Conservation (phyloP, 2,113 vertebrate genomes). For the Oncorhynchus masou region DNA sequence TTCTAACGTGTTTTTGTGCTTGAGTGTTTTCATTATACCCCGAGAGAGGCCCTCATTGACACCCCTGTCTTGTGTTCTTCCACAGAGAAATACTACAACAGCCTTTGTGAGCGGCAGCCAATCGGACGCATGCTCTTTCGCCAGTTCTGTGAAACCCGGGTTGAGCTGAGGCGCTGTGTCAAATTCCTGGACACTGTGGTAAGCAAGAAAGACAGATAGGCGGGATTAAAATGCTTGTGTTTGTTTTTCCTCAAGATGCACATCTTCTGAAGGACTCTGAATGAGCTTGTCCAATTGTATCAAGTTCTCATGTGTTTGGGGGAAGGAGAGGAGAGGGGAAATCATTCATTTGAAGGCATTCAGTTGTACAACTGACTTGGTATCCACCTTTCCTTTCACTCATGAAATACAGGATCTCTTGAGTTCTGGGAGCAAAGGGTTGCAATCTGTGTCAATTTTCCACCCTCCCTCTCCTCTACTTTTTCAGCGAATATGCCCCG, state of each 20-base stretch:
- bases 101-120: constrained; percentile 91
- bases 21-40: neutral
- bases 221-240: neutral
- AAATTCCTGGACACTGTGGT: constrained; percentile 90
- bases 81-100: constrained; percentile 91
- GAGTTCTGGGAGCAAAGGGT: neutral
- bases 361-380: no score
- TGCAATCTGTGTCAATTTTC: neutral
- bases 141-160: constrained; percentile 91
- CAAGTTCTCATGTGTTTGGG: neutral
- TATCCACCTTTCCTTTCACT: neutral
- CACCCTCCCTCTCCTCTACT: neutral
- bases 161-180: constrained; percentile 84
- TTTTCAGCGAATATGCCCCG: neutral
- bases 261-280: neutral
- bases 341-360: no score
- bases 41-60: neutral
- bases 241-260: neutral
- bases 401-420: constrained; percentile 1
- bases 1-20: neutral
- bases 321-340: neutral
- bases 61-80: neutral
- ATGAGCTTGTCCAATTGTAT: neutral
- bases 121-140: constrained; percentile 89
- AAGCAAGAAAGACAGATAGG: neutral